Evolutionary conservation across 2,888 invertebrate species (phyloP).

Genomic region (Athalia rosae): DNA sequence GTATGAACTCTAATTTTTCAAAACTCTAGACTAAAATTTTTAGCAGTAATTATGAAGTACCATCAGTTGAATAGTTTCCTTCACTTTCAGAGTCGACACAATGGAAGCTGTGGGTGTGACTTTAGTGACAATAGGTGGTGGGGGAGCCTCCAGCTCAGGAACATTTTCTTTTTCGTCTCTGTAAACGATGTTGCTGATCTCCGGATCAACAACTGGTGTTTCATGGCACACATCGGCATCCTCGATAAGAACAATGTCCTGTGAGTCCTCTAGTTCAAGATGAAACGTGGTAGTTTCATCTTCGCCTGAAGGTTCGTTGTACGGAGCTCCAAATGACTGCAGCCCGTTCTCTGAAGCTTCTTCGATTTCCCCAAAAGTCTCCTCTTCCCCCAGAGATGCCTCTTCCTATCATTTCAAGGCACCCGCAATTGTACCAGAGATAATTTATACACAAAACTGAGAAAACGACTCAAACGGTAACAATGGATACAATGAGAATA

Average conservation of each 20-base stretch:
- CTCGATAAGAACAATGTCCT: slow-evolving; percentile 48
- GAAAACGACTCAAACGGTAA: too few relatives aligned
- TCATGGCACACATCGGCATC: neutral
- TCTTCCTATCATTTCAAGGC: slow-evolving; percentile 49
- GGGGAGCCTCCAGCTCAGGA: slow-evolving; percentile 64
- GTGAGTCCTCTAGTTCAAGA: slow-evolving; percentile 62
- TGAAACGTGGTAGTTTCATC: slow-evolving; percentile 58
- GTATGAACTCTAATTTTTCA: neutral
- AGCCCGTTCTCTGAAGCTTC: slow-evolving; percentile 65
- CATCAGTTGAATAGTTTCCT: slow-evolving; percentile 56
- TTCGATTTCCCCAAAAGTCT: slow-evolving; percentile 53
- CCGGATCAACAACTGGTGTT: neutral
- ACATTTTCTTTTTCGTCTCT: slow-evolving; percentile 71
- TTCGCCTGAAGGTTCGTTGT: slow-evolving; percentile 57
- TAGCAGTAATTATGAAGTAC: neutral
- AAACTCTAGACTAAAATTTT: neutral
- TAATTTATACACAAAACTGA: neutral
- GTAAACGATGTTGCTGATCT: slow-evolving; percentile 1
- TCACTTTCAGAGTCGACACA: slow-evolving; percentile 58
- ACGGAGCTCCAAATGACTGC: slow-evolving; percentile 54
- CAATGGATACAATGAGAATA: too few relatives aligned
- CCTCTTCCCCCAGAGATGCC: slow-evolving; percentile 51
- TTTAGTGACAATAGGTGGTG: slow-evolving; percentile 64
- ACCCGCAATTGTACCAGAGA: neutral
- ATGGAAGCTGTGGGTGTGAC: slow-evolving; percentile 57